Evolutionary conservation across 2,888 invertebrate species (phyloP).

Genomic region (Lutraria lutraria): DNA sequence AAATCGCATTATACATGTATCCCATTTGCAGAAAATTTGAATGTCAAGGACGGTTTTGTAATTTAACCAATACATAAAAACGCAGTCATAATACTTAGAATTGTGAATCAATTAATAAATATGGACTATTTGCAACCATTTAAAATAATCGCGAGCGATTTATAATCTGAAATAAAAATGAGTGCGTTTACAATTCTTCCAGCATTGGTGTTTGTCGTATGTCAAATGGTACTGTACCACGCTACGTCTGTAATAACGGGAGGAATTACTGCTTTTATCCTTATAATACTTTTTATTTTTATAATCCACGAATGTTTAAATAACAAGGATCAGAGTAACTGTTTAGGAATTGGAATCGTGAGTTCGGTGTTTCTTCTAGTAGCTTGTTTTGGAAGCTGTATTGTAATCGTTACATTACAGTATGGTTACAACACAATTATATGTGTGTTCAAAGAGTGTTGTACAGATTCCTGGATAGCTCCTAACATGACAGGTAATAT

Average conservation of each 20-base stretch:
- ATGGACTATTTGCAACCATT: neutral
- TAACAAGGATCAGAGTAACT: neutral
- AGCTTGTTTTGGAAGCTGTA: neutral
- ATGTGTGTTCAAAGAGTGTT: too few relatives aligned
- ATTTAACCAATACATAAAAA: neutral
- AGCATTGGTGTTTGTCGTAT: neutral
- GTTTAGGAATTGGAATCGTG: too few relatives aligned
- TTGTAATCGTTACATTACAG: neutral
- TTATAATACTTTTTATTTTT: neutral
- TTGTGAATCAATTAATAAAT: neutral
- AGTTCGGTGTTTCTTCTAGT: neutral
- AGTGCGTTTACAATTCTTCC: neutral
- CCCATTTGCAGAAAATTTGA: neutral
- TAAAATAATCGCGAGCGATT: neutral
- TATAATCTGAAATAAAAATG: neutral
- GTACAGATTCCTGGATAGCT: too few relatives aligned
- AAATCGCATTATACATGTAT: too few relatives aligned
- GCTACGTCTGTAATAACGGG: neutral
- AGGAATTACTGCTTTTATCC: neutral
- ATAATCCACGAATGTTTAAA: neutral
- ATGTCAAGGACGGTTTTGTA: neutral
- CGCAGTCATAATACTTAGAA: neutral
- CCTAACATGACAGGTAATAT: too few relatives aligned
- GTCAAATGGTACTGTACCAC: neutral
- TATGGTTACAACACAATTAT: neutral